A percentile compares a stretch with the other conserved stretches of the same genome.
Evolutionary conservation across 2,113 vertebrate genomes (phyloP).

Genomic region (Rhinolophus ferrumequinum): DNA sequence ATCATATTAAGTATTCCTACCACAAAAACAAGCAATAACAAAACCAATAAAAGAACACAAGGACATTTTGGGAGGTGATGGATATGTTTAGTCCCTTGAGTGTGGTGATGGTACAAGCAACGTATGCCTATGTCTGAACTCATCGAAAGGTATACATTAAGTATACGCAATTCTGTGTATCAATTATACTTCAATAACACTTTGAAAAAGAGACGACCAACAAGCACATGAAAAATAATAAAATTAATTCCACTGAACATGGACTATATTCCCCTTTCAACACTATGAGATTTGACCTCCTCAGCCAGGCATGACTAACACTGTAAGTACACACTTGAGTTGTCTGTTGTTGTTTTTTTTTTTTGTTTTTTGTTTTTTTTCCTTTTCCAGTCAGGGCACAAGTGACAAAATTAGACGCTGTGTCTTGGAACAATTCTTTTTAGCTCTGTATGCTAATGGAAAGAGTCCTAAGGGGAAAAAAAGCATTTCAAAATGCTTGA

Average conservation of each 20-base stretch:
- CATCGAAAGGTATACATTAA: not conserved
- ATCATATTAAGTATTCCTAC: not conserved
- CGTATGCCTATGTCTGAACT: not conserved
- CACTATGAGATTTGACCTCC: not conserved
- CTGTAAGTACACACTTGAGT: not conserved
- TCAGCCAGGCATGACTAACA: not conserved
- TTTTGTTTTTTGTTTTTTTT: no score
- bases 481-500: constrained; percentile 41
- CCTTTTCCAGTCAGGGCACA: not conserved
- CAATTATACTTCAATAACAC: not conserved
- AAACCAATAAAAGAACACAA: not conserved
- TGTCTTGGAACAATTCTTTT: constrained; percentile 15
- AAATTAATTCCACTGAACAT: constrained; percentile 59
- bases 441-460: not conserved
- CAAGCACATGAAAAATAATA: not conserved
- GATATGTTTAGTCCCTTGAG: not conserved
- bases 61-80: not conserved
- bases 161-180: not conserved
- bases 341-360: not conserved
- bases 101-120: not conserved
- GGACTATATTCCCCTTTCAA: constrained; percentile 12
- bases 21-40: not conserved
- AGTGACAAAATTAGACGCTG: constrained; percentile 57
- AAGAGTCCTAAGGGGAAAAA: not conserved
- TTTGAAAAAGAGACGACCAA: not conserved